Percentiles rank a stretch among this genome's conserved stretches.
These are phyloP conservation scores for Bombus breviceps DNA, from an alignment of 1,140 invertebrate species.

Conservation along the genomic window DNA sequence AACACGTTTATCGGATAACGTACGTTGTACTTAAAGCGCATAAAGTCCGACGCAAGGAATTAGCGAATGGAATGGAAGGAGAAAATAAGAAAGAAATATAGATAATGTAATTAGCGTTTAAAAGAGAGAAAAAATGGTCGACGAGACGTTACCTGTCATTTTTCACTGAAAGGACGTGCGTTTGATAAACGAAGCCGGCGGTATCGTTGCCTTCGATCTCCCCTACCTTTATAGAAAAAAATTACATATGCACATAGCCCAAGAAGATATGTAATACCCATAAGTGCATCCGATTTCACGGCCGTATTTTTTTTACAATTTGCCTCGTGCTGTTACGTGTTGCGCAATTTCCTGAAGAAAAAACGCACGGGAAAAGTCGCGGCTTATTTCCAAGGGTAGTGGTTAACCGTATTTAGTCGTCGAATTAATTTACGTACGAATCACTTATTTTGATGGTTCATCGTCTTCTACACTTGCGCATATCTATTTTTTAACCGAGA, in stretches of 20 bases:
- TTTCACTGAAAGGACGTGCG: neutral
- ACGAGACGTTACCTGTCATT: neutral
- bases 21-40: neutral
- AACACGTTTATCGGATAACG: neutral
- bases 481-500: too few relatives aligned
- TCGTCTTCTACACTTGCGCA: neutral
- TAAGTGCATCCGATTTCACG: neutral
- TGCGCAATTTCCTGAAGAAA: conserved; percentile 1
- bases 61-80: neutral
- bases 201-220: conserved; percentile 7
- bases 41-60: neutral
- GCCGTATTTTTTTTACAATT: conserved; percentile 1
- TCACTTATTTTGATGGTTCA: neutral
- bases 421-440: neutral
- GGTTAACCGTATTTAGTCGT: neutral
- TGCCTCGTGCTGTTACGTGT: conserved; percentile 6
- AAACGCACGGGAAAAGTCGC: conserved; percentile 8
- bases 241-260: neutral
- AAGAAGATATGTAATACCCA: neutral
- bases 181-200: neutral
- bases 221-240: conserved; percentile 8
- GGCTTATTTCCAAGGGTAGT: neutral
- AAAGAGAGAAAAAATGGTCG: neutral
- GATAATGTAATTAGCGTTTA: neutral
- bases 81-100: neutral